These are phyloP conservation scores for Babyrousa celebensis DNA, from an alignment of 2,797 vertebrate species.

Conservation along the genomic window DNA sequence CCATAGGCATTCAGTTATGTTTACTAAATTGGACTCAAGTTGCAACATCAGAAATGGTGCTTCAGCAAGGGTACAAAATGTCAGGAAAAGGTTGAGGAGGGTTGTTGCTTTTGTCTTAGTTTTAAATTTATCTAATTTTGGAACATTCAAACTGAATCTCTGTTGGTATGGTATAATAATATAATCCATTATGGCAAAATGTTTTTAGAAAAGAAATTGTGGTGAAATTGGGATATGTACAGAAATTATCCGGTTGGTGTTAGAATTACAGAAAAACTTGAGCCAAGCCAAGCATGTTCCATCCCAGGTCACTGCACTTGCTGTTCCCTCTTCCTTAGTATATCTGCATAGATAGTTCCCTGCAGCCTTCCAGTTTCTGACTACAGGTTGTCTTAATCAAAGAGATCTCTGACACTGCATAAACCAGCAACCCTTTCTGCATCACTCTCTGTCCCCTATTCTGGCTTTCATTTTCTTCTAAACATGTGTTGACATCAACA, in stretches of 20 bases:
- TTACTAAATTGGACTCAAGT: background rate
- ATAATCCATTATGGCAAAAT: constrained; percentile 39
- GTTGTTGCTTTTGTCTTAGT: background rate
- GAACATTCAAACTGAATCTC: constrained; percentile 6
- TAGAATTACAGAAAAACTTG: background rate
- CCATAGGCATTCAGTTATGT: background rate
- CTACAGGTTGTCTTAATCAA: background rate
- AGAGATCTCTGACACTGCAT: background rate
- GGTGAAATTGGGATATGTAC: background rate
- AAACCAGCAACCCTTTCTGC: background rate
- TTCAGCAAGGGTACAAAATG: background rate
- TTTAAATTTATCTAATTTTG: constrained; percentile 50
- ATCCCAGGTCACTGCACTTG: background rate
- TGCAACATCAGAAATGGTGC: background rate
- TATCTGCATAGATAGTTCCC: background rate
- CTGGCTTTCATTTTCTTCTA: constrained; percentile 58
- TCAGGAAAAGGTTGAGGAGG: background rate
- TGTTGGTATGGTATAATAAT: background rate
- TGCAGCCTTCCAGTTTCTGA: background rate
- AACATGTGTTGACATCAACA: background rate
- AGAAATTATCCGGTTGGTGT: constrained; percentile 2
- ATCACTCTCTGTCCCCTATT: background rate
- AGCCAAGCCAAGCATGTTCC: background rate
- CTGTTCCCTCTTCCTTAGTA: background rate
- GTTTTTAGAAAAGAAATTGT: constrained; percentile 60